A percentile compares a stretch with the other conserved stretches of the same genome.
phyloP scores from a whole-genome alignment of 2,113 vertebrate species.

The Myiopsitta monachus region DNA sequence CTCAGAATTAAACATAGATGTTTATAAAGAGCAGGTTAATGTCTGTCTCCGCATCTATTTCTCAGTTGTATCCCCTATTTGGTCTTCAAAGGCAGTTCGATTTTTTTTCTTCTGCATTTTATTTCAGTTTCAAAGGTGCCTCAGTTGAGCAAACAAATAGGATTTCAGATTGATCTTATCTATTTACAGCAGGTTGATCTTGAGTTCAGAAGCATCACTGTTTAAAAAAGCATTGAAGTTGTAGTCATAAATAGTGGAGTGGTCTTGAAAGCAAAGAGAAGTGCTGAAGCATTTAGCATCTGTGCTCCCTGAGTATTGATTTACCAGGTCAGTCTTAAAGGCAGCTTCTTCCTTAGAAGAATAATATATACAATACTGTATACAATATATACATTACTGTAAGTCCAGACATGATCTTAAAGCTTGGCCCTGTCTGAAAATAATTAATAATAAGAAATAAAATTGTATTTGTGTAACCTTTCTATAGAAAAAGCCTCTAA shows the following conservation, averaged over 20 bases:
- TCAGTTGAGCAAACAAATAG: neutral
- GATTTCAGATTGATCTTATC: neutral
- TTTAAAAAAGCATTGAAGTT: neutral
- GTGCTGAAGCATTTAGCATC: neutral
- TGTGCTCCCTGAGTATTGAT: neutral
- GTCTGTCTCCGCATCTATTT: neutral
- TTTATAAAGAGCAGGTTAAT: neutral
- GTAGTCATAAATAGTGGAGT: neutral
- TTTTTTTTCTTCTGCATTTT: neutral
- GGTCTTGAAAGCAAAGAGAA: slow-evolving; percentile 4
- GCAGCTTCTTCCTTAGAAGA: neutral
- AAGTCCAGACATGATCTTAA: neutral
- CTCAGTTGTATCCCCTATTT: neutral
- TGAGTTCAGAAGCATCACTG: neutral
- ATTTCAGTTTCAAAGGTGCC: neutral
- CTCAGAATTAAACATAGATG: neutral
- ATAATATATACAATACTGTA: neutral
- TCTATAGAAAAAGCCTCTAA: neutral
- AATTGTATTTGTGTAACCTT: neutral
- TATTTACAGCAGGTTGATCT: slow-evolving; percentile 22
- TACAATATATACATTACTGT: neutral
- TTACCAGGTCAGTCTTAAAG: neutral
- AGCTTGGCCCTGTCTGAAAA: neutral
- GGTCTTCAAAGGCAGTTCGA: neutral
- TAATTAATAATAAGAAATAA: neutral